Percentiles rank a stretch among this genome's conserved stretches.
phyloP scores from a whole-genome alignment of 2,113 vertebrate species.

The Mus spicilegus region DNA sequence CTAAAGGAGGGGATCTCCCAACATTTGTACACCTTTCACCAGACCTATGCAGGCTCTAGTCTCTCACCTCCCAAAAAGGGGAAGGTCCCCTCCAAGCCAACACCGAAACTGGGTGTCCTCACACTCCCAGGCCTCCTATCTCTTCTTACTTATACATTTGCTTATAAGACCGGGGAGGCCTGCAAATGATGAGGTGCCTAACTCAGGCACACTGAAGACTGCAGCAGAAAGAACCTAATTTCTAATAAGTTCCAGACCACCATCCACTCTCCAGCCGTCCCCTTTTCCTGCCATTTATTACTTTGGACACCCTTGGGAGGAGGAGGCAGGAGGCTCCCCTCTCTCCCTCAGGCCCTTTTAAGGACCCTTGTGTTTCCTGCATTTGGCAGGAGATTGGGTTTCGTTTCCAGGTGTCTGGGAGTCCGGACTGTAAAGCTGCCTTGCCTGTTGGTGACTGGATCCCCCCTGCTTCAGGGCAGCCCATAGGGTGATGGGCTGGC shows the following conservation, averaged over 20 bases:
- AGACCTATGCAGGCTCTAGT: background rate
- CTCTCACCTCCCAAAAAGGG: background rate
- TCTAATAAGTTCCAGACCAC: conserved; percentile 76
- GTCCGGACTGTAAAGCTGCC: background rate
- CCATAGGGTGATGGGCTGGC: background rate
- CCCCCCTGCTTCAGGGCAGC: background rate
- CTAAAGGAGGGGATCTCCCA: background rate
- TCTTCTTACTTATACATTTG: background rate
- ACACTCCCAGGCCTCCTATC: background rate
- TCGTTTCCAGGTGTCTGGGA: conserved; percentile 72
- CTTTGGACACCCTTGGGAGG: conserved; percentile 46
- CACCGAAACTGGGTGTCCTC: background rate
- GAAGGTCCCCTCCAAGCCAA: background rate
- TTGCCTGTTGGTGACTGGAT: background rate
- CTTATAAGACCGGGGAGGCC: background rate
- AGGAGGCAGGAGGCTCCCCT: conserved; percentile 28
- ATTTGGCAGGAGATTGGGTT: conserved; percentile 56
- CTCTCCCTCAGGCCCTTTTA: conserved; percentile 64
- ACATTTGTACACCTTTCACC: no score
- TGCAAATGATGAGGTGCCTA: conserved; percentile 63
- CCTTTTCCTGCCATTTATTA: conserved; percentile 72
- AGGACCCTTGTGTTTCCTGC: conserved; percentile 69
- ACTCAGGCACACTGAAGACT: conserved; percentile 16
- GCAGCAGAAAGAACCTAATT: conserved; percentile 20
- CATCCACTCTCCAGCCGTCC: background rate